Evolutionary conservation across 2,797 vertebrate genomes (phyloP), one percentile per base, ranked within the genome.

Genomic region (Clarias platycephalus): DNA sequence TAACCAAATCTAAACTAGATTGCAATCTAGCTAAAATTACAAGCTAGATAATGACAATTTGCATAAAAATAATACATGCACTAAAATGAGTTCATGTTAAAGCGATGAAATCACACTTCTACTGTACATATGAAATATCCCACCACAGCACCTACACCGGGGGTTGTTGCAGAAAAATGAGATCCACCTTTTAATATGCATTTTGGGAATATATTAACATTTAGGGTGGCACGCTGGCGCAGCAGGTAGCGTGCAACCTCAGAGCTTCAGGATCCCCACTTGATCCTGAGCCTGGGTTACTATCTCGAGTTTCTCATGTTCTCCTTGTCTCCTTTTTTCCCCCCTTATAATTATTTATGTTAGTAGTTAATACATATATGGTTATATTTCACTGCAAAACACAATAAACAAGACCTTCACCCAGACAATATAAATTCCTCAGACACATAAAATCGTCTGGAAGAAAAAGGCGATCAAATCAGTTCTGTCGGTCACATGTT

Each of bases 151-250:
- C 5, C 37, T 1, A 44, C 0, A 64, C 28, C 28, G 24, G 2
- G 8, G 26, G 3, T 10, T 80, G 37, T 49, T 64, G 2, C 24
- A 49, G 37, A 64, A 64, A 80, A 49, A 28, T 6, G 4, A 64
- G 60, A 64, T 28, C 24, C 60, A 20, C 37, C 40, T 80, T 80
- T 80, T 9, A 49, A 80, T 66, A 66, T 66, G n/a, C 62, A 22
- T 37, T 49, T 80, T 10, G 40, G 62, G 26, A 64, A 53, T 80
- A 66, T 66, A 53, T 80, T 66, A 80, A 64, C 78, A 53, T 80
- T 66, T 66, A 66, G n/a, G 40, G 49, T 66, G 24, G 40, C 31
- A 62, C 57, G 8, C 44, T 78, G 76, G 31, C 40, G 53, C 40
- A 80, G 40, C 78, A 53, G 78, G 62, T 64, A 80, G 60, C 4